phyloP scores from a whole-genome alignment of 2,797 vertebrate genomes.

The Cryptoprocta ferox region DNA sequence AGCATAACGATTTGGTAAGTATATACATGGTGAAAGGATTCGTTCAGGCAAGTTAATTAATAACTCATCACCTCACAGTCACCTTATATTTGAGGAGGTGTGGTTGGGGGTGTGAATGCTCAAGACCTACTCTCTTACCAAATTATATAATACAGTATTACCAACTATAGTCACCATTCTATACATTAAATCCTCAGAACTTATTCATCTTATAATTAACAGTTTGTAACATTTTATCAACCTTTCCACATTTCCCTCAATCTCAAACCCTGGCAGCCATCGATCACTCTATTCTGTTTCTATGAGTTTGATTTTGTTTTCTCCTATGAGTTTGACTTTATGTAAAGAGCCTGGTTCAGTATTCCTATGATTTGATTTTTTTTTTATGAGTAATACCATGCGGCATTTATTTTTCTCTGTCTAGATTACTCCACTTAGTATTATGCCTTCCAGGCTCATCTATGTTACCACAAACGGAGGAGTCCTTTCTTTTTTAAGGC shows the following conservation, averaged over 20 bases:
- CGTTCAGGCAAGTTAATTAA: background rate
- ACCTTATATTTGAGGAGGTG: background rate
- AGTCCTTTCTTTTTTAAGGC: background rate
- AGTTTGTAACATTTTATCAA: background rate
- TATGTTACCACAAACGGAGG: background rate
- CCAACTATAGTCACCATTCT: background rate
- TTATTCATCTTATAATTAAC: background rate
- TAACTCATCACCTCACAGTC: background rate
- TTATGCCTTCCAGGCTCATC: background rate
- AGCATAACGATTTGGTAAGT: background rate
- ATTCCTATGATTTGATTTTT: background rate
- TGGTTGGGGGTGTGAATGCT: background rate
- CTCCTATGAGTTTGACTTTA: background rate
- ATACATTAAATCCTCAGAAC: background rate
- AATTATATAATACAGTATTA: background rate
- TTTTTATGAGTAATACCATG: background rate
- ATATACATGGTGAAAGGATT: background rate
- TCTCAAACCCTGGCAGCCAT: background rate
- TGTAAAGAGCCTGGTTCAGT: background rate
- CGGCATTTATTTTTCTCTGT: background rate
- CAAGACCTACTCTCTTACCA: background rate
- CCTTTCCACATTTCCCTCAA: background rate
- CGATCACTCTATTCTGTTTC: background rate
- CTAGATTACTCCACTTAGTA: background rate
- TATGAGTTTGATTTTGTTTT: too few relatives aligned